Conservation (phyloP, 1,140 invertebrate genomes). For the Philotrypesis tridentata region DNA sequence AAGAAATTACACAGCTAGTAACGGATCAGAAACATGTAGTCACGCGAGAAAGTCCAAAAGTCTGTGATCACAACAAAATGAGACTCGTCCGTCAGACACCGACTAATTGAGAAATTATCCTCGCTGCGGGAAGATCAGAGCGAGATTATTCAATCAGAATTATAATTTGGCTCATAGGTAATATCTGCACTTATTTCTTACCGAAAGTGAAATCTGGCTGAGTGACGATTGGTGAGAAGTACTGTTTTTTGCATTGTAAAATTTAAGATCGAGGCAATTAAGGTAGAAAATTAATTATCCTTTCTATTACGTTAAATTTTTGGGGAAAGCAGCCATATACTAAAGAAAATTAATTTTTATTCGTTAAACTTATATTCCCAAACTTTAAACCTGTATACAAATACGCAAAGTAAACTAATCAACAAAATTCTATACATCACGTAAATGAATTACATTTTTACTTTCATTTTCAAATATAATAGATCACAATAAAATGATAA, state of each 20-base stretch:
- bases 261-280: background rate
- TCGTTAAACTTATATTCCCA: no score
- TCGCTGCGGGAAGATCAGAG: background rate
- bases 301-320: no score
- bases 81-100: background rate
- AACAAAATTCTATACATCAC: no score
- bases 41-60: background rate
- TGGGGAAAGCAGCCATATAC: no score
- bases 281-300: no score
- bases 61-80: background rate
- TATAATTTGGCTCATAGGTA: background rate
- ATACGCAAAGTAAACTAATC: no score
- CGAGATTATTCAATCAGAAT: background rate
- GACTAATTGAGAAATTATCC: no score
- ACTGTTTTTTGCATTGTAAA: background rate
- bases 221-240: background rate
- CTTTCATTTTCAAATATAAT: no score
- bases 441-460: no score
- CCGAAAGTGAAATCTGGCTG: background rate
- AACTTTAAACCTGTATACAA: no score
- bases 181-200: background rate
- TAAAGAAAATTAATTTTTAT: no score
- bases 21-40: background rate
- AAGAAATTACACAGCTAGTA: background rate
- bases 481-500: no score